Evolutionary conservation across 1,140 invertebrate genomes (phyloP), one percentile per base, ranked within the genome.

Genomic region (Ephestia elutella): DNA sequence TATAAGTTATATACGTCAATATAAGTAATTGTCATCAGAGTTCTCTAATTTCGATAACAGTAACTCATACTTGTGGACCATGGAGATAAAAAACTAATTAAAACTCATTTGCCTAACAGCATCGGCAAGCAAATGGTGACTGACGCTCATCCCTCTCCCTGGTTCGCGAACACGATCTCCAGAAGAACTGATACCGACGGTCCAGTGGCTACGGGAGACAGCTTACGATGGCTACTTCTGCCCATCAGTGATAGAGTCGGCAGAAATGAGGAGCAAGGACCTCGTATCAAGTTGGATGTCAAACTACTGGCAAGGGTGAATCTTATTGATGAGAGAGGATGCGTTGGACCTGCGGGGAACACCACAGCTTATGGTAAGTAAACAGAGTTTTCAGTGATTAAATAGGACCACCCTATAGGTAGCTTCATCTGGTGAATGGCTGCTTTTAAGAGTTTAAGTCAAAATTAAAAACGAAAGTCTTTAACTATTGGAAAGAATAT

Each of bases 71-170:
- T n/a, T n/a, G n/a, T n/a, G n/a, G n/a, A n/a, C n/a, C n/a, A n/a
- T n/a, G n/a, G n/a, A n/a, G n/a, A n/a, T n/a, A n/a, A n/a, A n/a
- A n/a, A n/a, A n/a, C 21, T 25, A 25, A 25, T 15, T 15, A 44
- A 44, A n/a, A 15, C 38, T 44, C 10, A 35, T 44, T 44, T 44
- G 2, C 38, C 58, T 56, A 32, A 61, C 75, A 88, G 86, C 49
- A 73, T 88, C 21, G 81, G 78, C 9, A 80, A 84, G 54, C 81
- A 88, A 64, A 82, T 85, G 76, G 77, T 86, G 5, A 74, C 78
- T 0, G 75, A 82, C 58, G 71, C 71, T 0, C 82, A 84, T 32
- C 78, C 76, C 7, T 62, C 73, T 0, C 82, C 86, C 0, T 87
- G 86, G 83, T 88, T 70, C 56, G 67, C 75, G 0, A 71, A 82